phyloP scores from a whole-genome alignment of 2,888 invertebrate genomes.

The Monopis laevigella region DNA sequence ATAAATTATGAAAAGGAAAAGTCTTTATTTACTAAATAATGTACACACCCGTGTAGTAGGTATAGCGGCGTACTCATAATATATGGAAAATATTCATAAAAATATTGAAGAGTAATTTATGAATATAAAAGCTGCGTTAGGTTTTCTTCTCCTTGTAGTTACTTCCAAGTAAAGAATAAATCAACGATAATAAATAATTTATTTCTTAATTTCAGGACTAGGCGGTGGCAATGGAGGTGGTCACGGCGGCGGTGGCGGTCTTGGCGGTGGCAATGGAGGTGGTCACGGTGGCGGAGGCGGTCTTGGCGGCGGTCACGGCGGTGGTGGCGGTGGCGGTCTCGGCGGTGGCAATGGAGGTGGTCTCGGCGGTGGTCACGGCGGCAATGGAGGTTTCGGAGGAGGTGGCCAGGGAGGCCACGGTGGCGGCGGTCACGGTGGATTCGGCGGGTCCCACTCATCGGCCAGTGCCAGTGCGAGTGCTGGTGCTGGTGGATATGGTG shows the following conservation, averaged over 20 bases:
- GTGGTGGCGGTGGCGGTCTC: slow-evolving; percentile 21
- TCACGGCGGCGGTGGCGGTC: slow-evolving; percentile 17
- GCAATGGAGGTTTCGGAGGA: slow-evolving; percentile 18
- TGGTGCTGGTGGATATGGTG: slow-evolving; percentile 24
- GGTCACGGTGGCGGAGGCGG: slow-evolving; percentile 23
- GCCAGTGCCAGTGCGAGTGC: slow-evolving; percentile 21
- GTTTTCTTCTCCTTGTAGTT: no score
- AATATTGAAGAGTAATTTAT: no score
- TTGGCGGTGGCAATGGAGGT: slow-evolving; percentile 21
- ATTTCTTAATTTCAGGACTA: no score
- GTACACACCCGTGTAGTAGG: no score
- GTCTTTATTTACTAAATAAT: no score
- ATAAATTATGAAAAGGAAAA: no score
- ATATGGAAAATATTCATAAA: no score
- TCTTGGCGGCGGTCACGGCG: slow-evolving; percentile 20
- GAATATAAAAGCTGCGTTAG: no score
- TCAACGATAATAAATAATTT: no score
- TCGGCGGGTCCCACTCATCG: slow-evolving; percentile 17
- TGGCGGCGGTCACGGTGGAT: slow-evolving; percentile 22
- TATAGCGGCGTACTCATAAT: no score
- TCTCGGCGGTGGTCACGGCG: slow-evolving; percentile 23
- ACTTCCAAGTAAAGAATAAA: no score
- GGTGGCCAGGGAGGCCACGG: slow-evolving; percentile 17
- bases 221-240: slow-evolving; percentile 12
- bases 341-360: slow-evolving; percentile 24